Evolutionary conservation across 2,888 invertebrate species (phyloP).

Genomic region (Mimas tiliae): DNA sequence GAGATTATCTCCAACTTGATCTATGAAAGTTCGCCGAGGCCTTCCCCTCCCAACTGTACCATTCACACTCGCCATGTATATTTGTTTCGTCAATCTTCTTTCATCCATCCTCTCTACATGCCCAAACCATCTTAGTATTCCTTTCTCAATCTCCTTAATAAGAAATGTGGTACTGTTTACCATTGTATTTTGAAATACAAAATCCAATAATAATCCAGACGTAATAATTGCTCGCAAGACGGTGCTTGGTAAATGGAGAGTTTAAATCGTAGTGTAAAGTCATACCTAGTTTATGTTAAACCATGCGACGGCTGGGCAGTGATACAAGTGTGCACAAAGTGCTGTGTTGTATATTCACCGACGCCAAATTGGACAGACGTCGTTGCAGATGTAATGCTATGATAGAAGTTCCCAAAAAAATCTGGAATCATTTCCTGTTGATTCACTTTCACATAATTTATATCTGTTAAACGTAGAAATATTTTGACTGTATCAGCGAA

Average conservation of each 20-base stretch:
- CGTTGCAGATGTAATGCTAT: neutral
- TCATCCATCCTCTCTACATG: no score
- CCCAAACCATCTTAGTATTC: no score
- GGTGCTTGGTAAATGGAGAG: neutral
- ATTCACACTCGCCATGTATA: no score
- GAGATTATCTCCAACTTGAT: no score
- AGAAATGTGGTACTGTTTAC: no score
- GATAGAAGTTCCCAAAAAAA: neutral
- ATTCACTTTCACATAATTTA: neutral
- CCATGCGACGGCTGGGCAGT: neutral
- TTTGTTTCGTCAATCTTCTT: no score
- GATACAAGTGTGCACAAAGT: neutral
- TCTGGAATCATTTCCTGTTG: neutral
- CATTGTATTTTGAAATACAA: neutral
- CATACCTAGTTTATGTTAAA: neutral
- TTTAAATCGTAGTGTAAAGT: neutral
- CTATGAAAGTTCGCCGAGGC: no score
- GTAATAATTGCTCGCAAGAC: neutral
- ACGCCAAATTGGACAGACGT: constrained; percentile 6
- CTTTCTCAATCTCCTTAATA: no score
- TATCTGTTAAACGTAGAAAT: no score
- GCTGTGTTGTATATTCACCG: constrained; percentile 14
- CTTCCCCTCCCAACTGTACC: no score
- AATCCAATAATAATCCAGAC: neutral
- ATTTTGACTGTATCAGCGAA: no score